A percentile compares a stretch with the other conserved stretches of the same genome.
Evolutionary conservation across 2,113 vertebrate species (phyloP).

Genomic region (Xenopus borealis): DNA sequence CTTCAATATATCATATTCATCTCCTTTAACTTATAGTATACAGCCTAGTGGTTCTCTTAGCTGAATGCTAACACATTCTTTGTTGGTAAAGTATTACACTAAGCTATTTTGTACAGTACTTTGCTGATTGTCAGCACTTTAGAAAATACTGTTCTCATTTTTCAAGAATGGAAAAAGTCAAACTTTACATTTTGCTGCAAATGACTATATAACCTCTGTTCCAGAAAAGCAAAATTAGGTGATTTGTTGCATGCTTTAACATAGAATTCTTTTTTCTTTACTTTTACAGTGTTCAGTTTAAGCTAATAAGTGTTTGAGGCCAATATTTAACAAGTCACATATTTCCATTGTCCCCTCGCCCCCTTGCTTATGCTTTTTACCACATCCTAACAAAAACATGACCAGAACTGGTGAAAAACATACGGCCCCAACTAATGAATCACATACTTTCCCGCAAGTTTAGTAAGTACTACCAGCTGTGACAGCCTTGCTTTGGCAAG

Average conservation of each 20-base stretch:
- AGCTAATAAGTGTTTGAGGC: slow-evolving; percentile 81
- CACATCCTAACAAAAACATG: slow-evolving; percentile 99
- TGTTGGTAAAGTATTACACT: background rate
- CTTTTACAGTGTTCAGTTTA: slow-evolving; percentile 71
- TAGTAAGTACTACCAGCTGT: slow-evolving; percentile 98
- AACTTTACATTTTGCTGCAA: slow-evolving; percentile 50
- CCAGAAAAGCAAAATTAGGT: slow-evolving; percentile 70
- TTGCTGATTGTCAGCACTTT: background rate
- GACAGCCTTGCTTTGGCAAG: slow-evolving; percentile 88
- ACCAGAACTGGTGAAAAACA: slow-evolving; percentile 95
- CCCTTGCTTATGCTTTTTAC: slow-evolving; percentile 97
- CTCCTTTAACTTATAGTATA: too few species aligned
- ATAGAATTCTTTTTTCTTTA: slow-evolving; percentile 65
- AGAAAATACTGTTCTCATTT: slow-evolving; percentile 8
- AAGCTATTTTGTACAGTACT: background rate
- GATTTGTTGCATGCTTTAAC: slow-evolving; percentile 82
- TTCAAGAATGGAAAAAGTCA: background rate
- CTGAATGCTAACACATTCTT: too few species aligned
- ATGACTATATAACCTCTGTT: slow-evolving; percentile 59
- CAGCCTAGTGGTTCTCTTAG: too few species aligned
- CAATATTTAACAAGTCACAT: slow-evolving; percentile 89
- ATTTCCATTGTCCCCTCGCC: slow-evolving; percentile 81
- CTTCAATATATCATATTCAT: too few species aligned
- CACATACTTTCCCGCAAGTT: slow-evolving; percentile 94
- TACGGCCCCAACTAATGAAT: slow-evolving; percentile 96